These are phyloP conservation scores for Luffia ferchaultella DNA, from an alignment of 2,888 invertebrate genomes.

Conservation along the genomic window DNA sequence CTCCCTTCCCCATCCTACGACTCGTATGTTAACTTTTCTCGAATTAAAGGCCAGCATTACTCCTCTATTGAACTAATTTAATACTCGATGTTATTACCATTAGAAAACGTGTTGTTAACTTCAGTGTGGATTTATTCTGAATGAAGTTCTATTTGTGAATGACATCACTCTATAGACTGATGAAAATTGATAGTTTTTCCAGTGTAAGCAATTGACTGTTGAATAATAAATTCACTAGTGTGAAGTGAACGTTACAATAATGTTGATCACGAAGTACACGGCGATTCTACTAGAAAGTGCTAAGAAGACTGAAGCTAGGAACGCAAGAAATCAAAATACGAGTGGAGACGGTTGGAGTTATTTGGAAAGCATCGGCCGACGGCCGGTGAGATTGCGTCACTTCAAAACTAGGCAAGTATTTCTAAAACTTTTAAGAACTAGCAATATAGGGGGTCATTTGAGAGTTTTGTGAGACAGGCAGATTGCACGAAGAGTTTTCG, in stretches of 20 bases:
- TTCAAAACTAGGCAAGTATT: constrained; percentile 39
- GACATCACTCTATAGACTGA: neutral
- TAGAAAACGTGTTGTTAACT: neutral
- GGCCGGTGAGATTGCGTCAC: constrained; percentile 36
- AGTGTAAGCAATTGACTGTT: neutral
- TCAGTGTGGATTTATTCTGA: neutral
- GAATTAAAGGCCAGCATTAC: neutral
- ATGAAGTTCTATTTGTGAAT: neutral
- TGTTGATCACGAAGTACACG: constrained; percentile 78
- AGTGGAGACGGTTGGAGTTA: neutral
- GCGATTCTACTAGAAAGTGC: constrained; percentile 72
- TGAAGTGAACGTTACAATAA: constrained; percentile 26
- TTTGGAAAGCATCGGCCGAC: constrained; percentile 15
- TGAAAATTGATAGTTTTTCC: neutral
- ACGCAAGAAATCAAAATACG: neutral
- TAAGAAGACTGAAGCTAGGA: constrained; percentile 50
- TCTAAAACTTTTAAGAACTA: too few relatives aligned
- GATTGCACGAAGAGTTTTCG: too few relatives aligned
- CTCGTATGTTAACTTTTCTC: neutral
- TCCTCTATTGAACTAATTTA: neutral
- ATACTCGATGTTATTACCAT: too few relatives aligned
- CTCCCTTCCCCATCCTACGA: neutral
- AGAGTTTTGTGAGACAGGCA: too few relatives aligned
- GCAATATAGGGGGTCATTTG: too few relatives aligned
- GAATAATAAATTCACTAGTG: too few relatives aligned